Evolutionary conservation across 2,113 vertebrate genomes (phyloP), one percentile per base, ranked within the genome.

Genomic region (Stomatorhinus ivindoensis): DNA sequence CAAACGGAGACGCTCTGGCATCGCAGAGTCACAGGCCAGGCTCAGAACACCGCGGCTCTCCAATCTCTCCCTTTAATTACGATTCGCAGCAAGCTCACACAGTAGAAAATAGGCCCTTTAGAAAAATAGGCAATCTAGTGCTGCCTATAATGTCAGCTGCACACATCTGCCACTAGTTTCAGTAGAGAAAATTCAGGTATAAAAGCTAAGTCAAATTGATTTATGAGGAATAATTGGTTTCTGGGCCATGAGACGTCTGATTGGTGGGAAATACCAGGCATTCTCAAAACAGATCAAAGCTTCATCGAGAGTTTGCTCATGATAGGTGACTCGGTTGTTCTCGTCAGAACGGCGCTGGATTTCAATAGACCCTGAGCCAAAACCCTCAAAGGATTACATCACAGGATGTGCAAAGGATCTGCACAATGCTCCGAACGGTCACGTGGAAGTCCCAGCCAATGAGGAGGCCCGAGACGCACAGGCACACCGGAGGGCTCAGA

Each of bases 61-160:
- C 87, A 92, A 86, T 89, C 87, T 83, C 53, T 21, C 19, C 87
- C 88, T 87, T 53, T 89, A 92, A 92, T 92, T 91, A 89, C 86
- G 89, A 87, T 89, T 87, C 65, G 35, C 84, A 48, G 82, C 51
- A n/a, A 83, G 46, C 10, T n/a, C 24, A 48, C 76, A 80, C 53
- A 35, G 53, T 89, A 87, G 31, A 87, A 89, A 80, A 80, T 39
- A 42, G 73, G 35, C 73, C 35, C 31, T 80, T 80, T 42, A 80
- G 47, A 87, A 61, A 90, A 88, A 31, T n/a, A 44, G 27, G 50
- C 86, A 87, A 87, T 31, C 73, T 42, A 39, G 73, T 8, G 31
- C 31, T 80, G 35, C 31, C 73, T 39, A 80, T 76, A 76, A 76
- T 80, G 73, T 80, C 31, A 3, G 61, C 61, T 69, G n/a, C 61